phyloP scores from a whole-genome alignment of 2,797 vertebrate species.

The Paramormyrops hopkinsi region DNA sequence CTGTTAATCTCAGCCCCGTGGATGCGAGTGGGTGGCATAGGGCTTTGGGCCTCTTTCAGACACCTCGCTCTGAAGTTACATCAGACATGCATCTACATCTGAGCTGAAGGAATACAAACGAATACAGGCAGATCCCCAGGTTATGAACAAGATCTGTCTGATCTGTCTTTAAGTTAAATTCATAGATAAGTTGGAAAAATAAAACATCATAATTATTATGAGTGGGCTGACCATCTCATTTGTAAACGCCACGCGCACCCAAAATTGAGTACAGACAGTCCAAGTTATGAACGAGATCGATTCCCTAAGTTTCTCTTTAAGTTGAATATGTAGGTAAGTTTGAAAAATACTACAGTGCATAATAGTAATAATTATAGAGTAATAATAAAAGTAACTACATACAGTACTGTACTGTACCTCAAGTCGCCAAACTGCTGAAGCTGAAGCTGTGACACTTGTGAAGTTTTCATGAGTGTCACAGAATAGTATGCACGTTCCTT shows the following conservation, averaged over 20 bases:
- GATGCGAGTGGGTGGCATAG: not conserved
- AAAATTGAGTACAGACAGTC: not conserved
- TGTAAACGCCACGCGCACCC: not conserved
- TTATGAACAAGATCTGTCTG: not conserved
- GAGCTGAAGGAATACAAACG: not conserved
- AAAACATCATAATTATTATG: not conserved
- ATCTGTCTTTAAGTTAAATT: not conserved
- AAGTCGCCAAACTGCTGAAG: not conserved
- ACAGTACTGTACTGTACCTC: not conserved
- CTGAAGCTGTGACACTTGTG: not conserved
- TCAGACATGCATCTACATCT: not conserved
- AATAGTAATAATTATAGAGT: not conserved
- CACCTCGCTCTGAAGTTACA: not conserved
- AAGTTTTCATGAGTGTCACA: not conserved
- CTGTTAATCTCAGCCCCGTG: not conserved
- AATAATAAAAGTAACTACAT: not conserved
- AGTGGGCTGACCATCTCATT: not conserved
- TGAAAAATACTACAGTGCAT: not conserved
- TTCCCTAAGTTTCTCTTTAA: not conserved
- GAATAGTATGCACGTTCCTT: not conserved
- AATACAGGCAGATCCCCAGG: not conserved
- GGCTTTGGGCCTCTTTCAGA: not conserved
- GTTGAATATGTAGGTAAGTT: not conserved
- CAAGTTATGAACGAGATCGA: not conserved
- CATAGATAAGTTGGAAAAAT: not conserved